A percentile compares a stretch with the other conserved stretches of the same genome.
Evolutionary conservation across 2,797 vertebrate species (phyloP).

Genomic region (Sphenopsis melanotis): DNA sequence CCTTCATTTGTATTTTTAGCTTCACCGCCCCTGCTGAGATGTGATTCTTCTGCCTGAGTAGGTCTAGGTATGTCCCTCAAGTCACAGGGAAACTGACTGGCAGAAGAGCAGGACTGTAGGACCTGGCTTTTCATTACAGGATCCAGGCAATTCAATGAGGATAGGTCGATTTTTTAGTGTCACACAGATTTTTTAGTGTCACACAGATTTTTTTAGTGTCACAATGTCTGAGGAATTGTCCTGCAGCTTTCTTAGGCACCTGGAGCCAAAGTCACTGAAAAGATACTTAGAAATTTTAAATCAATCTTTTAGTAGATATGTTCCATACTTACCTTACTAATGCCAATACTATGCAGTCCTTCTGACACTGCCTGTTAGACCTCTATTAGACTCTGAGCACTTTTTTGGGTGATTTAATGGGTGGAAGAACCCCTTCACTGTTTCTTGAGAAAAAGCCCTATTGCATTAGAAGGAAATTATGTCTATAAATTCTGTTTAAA

Average conservation of each 20-base stretch:
- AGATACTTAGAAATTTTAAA: neutral
- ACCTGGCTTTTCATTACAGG: neutral
- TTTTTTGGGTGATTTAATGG: neutral
- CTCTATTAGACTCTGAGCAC: rapidly evolving
- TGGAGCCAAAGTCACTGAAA: neutral
- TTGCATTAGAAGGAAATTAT: neutral
- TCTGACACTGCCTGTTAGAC: neutral
- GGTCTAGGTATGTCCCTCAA: neutral
- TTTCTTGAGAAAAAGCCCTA: neutral
- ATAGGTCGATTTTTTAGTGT: neutral
- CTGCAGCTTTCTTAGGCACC: neutral
- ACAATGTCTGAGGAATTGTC: neutral
- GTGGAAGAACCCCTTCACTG: neutral
- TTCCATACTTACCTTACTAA: neutral
- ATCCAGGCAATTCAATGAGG: neutral
- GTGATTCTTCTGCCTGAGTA: neutral
- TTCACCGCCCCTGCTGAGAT: neutral
- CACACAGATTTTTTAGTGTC: neutral
- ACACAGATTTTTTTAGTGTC: neutral
- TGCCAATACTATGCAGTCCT: neutral
- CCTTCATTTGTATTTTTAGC: neutral
- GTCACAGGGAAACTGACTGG: neutral
- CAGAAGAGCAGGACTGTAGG: neutral
- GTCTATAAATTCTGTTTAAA: neutral
- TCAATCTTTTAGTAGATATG: neutral